Evolutionary conservation across 1,140 invertebrate genomes (phyloP).

Genomic region (Zaprionus ornatus): DNA sequence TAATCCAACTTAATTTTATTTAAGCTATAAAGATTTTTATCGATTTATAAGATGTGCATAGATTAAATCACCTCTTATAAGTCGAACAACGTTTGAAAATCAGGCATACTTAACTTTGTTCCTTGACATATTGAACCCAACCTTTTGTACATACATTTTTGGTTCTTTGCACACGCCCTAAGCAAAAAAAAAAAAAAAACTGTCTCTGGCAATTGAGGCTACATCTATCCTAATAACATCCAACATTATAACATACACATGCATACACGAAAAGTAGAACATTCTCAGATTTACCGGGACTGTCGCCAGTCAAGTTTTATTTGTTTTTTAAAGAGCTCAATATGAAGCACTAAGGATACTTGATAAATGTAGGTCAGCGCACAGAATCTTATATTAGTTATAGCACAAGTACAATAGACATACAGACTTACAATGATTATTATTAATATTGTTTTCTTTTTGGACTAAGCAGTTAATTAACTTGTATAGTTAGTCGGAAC

Average conservation of each 20-base stretch:
- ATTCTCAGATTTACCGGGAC: conserved; percentile 4
- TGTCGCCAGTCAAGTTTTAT: neutral
- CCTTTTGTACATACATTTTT: conserved; percentile 50
- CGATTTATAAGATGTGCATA: neutral
- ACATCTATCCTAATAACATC: conserved; percentile 20
- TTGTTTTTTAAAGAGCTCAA: neutral
- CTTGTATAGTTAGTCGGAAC: neutral
- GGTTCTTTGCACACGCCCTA: conserved; percentile 28
- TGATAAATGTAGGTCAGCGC: neutral
- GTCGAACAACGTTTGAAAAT: neutral
- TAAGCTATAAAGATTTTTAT: neutral
- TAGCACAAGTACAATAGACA: neutral
- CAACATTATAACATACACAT: conserved; percentile 20
- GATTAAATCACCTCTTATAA: neutral
- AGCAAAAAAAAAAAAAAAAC: conserved; percentile 10
- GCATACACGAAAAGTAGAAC: conserved; percentile 22
- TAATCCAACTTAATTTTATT: neutral
- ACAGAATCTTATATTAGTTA: neutral
- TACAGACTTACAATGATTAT: neutral
- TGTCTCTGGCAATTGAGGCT: conserved; percentile 20
- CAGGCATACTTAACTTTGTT: conserved; percentile 10
- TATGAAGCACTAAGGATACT: neutral
- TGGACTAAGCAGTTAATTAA: neutral
- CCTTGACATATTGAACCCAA: conserved; percentile 34
- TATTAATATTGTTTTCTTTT: neutral